A percentile compares a stretch with the other conserved stretches of the same genome.
phyloP scores from a whole-genome alignment of 2,797 vertebrate species.

The Diplodus puntazzo region DNA sequence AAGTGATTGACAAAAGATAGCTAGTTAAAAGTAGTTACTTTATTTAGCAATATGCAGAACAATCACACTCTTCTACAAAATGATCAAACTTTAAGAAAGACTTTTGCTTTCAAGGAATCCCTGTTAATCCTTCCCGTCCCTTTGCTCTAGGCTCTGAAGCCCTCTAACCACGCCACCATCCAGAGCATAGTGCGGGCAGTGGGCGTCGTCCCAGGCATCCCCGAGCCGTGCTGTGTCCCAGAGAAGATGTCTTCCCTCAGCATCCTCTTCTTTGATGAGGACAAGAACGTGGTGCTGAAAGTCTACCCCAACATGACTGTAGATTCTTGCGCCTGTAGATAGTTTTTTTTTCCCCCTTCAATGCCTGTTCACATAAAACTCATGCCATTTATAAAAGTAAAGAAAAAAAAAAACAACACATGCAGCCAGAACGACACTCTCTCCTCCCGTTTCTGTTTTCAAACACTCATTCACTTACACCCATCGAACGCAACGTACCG shows the following conservation, averaged over 20 bases:
- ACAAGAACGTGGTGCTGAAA: constrained; percentile 97
- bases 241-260: constrained; percentile 98
- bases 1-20: too few species aligned
- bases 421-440: constrained; percentile 27
- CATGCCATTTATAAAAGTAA: constrained; percentile 5
- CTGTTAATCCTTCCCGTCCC: neutral
- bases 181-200: constrained; percentile 98
- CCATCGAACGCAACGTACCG: constrained; percentile 42
- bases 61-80: neutral
- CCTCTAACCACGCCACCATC: constrained; percentile 98
- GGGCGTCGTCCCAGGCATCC: constrained; percentile 92
- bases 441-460: constrained; percentile 36
- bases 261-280: constrained; percentile 96
- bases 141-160: constrained; percentile 90
- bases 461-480: neutral
- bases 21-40: too few species aligned
- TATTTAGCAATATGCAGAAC: neutral
- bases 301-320: constrained; percentile 99
- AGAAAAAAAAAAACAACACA: constrained; percentile 3
- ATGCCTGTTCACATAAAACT: constrained; percentile 23
- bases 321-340: constrained; percentile 96
- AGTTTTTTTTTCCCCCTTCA: constrained; percentile 57
- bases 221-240: constrained; percentile 96
- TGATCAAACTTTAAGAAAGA: too few species aligned
- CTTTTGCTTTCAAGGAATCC: neutral